A percentile compares a stretch with the other conserved stretches of the same genome.
Conservation (phyloP, 2,113 vertebrate species). For the Phyllostomus discolor region DNA sequence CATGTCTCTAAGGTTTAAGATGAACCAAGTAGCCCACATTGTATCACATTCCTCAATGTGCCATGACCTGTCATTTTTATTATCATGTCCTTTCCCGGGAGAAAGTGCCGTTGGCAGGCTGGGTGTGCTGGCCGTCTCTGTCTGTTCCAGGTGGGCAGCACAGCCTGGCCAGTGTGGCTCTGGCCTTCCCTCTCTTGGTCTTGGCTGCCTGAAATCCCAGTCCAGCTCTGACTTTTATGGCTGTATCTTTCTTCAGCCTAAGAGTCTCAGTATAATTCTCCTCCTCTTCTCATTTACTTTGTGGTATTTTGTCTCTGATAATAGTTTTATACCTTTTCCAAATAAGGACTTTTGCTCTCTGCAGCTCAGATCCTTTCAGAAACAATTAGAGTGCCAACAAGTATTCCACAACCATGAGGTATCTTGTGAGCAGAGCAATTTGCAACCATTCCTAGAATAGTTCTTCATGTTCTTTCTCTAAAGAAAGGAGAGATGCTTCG, state of each 20-base stretch:
- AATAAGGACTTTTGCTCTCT: constrained; percentile 48
- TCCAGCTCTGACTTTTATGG: background rate
- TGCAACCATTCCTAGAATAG: background rate
- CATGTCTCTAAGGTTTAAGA: background rate
- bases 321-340: constrained; percentile 50
- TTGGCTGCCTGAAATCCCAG: background rate
- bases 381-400: background rate
- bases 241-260: background rate
- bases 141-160: fast-evolving
- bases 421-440: background rate
- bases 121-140: background rate
- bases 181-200: background rate
- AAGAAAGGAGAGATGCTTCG: background rate
- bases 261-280: background rate
- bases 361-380: background rate
- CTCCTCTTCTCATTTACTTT: background rate
- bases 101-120: background rate
- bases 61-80: background rate
- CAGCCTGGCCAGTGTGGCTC: too few relatives aligned
- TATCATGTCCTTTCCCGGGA: background rate
- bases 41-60: background rate
- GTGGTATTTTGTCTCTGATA: constrained; percentile 39
- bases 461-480: background rate
- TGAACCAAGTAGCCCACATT: background rate
- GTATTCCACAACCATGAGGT: background rate